Evolutionary conservation across 37 sponge, comb jelly and placozoan species (phyloP).

Genomic region (Diacarnus erythraeanus): DNA sequence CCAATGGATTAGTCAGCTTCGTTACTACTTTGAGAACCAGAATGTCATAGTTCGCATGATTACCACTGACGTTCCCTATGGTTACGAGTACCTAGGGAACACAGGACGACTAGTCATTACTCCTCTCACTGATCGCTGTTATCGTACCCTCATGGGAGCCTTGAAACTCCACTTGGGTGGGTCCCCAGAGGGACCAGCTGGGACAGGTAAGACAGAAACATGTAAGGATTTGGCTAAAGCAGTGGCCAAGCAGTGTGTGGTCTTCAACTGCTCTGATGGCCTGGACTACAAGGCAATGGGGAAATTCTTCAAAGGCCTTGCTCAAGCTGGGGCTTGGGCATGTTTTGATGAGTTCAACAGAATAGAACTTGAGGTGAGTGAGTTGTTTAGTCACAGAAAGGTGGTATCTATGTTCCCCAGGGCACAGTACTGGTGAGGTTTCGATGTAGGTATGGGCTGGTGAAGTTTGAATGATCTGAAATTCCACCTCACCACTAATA

Average conservation of each 20-base stretch:
- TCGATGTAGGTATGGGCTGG: no score
- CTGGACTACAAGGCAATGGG: conserved; percentile 99
- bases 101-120: conserved; percentile 98
- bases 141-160: conserved; percentile 97
- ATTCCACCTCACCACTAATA: no score
- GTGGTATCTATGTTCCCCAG: no score
- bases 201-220: conserved; percentile 93
- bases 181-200: conserved; percentile 98
- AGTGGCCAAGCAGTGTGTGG: conserved; percentile 99
- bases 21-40: conserved; percentile 94
- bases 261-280: conserved; percentile 99
- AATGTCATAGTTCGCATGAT: conserved; percentile 91
- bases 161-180: conserved; percentile 96
- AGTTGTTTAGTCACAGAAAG: no score
- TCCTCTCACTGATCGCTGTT: conserved; percentile 97
- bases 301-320: conserved; percentile 98
- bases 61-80: conserved; percentile 94
- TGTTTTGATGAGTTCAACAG: conserved; percentile 99
- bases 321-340: conserved; percentile 99
- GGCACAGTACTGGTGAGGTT: no score
- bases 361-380: conserved; percentile 92
- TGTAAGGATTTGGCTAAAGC: conserved; percentile 98
- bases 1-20: conserved; percentile 97
- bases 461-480: no score
- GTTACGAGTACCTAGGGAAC: conserved; percentile 98